phyloP scores from a whole-genome alignment of 2,797 vertebrate genomes.

The Cyclopterus lumpus region DNA sequence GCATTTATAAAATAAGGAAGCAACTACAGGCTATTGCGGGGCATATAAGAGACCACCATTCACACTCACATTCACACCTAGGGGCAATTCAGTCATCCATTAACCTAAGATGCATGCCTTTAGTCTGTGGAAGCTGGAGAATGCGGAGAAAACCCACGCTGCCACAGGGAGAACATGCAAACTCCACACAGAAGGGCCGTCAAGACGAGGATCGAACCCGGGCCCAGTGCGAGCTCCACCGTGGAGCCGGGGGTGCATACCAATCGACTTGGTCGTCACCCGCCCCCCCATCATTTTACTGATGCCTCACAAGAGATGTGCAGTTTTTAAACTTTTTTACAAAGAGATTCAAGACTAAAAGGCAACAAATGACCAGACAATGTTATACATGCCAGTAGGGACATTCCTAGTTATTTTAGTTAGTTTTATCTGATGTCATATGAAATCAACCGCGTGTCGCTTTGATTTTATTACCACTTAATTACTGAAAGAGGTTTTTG shows the following conservation, averaged over 20 bases:
- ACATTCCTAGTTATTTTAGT: no score
- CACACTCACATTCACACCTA: not conserved
- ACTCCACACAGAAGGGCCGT: not conserved
- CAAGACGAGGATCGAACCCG: not conserved
- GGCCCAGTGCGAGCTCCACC: not conserved
- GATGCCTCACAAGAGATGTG: no score
- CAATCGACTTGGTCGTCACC: no score
- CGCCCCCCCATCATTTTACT: no score
- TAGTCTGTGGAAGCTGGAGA: not conserved
- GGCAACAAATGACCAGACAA: not conserved
- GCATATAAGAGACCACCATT: not conserved
- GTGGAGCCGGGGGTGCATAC: not conserved
- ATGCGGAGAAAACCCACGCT: not conserved
- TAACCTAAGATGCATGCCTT: not conserved
- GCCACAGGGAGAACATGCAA: not conserved
- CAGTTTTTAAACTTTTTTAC: no score
- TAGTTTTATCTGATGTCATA: no score
- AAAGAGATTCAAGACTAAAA: not conserved
- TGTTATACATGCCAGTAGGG: no score
- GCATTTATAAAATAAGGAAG: constrained; percentile 17
- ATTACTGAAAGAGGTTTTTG: no score
- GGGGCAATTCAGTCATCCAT: not conserved
- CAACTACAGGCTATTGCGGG: not conserved
- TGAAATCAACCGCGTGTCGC: no score
- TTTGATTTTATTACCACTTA: no score